Evolutionary conservation across 37 sponge, comb jelly and placozoan genomes (phyloP).

Genomic region (Beroe ovata): DNA sequence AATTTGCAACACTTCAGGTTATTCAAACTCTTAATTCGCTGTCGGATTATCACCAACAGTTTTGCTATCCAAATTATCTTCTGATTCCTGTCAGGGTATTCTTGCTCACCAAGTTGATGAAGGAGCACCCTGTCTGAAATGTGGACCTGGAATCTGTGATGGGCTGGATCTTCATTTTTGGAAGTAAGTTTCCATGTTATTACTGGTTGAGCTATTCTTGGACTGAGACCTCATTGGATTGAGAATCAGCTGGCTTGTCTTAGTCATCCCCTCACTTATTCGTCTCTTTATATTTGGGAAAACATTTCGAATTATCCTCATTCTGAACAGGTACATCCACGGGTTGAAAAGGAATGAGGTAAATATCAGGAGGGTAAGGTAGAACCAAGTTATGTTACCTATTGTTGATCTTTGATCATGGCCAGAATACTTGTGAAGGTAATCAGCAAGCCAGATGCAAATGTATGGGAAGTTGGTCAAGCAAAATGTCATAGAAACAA

Average conservation of each 20-base stretch:
- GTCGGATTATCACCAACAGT: too few relatives aligned
- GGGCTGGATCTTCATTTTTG: conserved; percentile 51
- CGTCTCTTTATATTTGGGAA: background rate
- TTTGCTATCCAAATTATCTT: too few relatives aligned
- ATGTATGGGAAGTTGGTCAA: background rate
- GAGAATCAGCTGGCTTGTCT: too few relatives aligned
- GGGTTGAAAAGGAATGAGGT: background rate
- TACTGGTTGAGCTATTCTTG: too few relatives aligned
- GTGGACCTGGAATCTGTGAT: conserved; percentile 19
- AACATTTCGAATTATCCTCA: background rate
- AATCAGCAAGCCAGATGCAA: background rate
- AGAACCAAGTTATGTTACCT: background rate
- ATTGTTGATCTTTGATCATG: background rate
- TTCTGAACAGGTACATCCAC: conserved; percentile 14
- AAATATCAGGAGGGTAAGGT: conserved; percentile 24
- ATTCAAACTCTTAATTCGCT: too few relatives aligned
- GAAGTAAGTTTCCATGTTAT: conserved; percentile 50
- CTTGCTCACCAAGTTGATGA: conserved; percentile 61
- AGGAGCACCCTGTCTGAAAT: conserved; percentile 43
- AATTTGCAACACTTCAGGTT: conserved; percentile 24
- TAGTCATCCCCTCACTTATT: too few relatives aligned
- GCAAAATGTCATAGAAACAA: background rate
- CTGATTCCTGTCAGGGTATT: conserved; percentile 35
- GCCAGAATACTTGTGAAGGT: background rate
- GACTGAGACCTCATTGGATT: too few relatives aligned